Evolutionary conservation across 2,113 vertebrate genomes (phyloP), one percentile per base, ranked within the genome.

Genomic region (Equus quagga): DNA sequence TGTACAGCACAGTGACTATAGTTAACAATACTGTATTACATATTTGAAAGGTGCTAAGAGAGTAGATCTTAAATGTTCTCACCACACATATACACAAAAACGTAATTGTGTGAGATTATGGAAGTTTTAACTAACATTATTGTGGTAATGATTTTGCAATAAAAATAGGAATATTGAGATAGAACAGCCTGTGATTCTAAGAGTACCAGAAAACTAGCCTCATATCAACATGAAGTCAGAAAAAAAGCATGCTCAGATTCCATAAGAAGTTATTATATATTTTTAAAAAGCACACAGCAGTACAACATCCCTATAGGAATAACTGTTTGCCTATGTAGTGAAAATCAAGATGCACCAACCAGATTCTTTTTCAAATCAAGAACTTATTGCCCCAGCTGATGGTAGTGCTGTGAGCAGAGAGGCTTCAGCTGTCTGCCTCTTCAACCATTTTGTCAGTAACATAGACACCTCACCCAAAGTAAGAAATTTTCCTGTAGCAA

Each of bases 311-410:
- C 6, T 10, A 9, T 51, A 36, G 24, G 49, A 49, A 70, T 56
- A 46, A 36, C 4, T 23, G 41, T 18, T 26, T 41, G 10, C 1
- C 13, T 49, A 0, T 33, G 2, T 9, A 17, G n/a, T 56, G 60
- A 62, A 54, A 82, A 46, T 7, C 13, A 18, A 67, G 56, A 49
- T 6, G 18, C 26, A n/a, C 10, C 8, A 28, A 15, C 4, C 14
- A 44, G 9, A 28, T 49, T 24, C 33, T 54, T 14, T 17, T 49
- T 10, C 44, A 72, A n/a, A 41, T 26, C 64, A 49, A 70, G 28
- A 2, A 41, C n/a, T 33, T 26, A 6, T 13, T 75, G 24, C 5
- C 14, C 17, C 6, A 15, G 0, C 14, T 58, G 28, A 64, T 3
- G 3, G 17, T 15, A 12, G 1, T 8, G 5, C 9, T 80, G 5